A percentile compares a stretch with the other conserved stretches of the same genome.
Conservation (phyloP, 2,888 invertebrate genomes). For the Dryocosmus kuriphilus region DNA sequence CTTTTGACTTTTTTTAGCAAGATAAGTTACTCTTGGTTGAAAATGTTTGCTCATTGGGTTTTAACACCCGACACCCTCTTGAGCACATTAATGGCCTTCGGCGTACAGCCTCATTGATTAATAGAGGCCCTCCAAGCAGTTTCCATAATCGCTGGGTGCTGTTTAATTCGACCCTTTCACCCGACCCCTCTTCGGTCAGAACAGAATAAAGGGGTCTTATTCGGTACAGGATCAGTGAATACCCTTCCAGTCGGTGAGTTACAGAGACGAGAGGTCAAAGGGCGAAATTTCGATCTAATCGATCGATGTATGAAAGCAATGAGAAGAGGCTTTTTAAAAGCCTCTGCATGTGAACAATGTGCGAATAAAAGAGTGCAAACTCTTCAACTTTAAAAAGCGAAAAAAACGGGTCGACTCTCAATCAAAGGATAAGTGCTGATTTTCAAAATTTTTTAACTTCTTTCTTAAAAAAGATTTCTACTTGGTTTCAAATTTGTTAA, state of each 20-base stretch:
- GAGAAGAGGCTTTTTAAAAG: slow-evolving; percentile 27
- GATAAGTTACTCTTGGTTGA: slow-evolving; percentile 4
- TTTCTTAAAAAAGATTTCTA: neutral
- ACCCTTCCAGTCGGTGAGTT: slow-evolving; percentile 39
- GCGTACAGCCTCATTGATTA: slow-evolving; percentile 46
- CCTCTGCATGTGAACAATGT: neutral
- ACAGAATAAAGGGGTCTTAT: slow-evolving; percentile 46
- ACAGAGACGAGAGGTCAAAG: slow-evolving; percentile 46
- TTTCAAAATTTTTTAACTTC: neutral
- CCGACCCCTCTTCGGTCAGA: slow-evolving; percentile 14
- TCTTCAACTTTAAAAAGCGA: neutral
- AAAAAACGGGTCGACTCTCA: neutral
- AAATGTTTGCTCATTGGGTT: slow-evolving; percentile 30
- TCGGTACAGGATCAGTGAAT: slow-evolving; percentile 37
- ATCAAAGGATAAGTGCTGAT: neutral
- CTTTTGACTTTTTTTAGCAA: neutral
- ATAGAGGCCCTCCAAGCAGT: slow-evolving; percentile 41
- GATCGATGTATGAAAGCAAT: slow-evolving; percentile 21
- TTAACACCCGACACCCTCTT: slow-evolving; percentile 3
- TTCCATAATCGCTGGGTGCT: slow-evolving; percentile 45
- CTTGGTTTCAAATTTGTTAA: neutral
- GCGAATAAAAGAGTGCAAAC: slow-evolving; percentile 3
- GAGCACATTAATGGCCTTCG: slow-evolving; percentile 14
- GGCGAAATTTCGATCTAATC: slow-evolving; percentile 47
- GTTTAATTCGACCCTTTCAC: slow-evolving; percentile 44